Evolutionary conservation across 2,113 vertebrate genomes (phyloP), one percentile per base, ranked within the genome.

Genomic region (Oceanodroma tethys): DNA sequence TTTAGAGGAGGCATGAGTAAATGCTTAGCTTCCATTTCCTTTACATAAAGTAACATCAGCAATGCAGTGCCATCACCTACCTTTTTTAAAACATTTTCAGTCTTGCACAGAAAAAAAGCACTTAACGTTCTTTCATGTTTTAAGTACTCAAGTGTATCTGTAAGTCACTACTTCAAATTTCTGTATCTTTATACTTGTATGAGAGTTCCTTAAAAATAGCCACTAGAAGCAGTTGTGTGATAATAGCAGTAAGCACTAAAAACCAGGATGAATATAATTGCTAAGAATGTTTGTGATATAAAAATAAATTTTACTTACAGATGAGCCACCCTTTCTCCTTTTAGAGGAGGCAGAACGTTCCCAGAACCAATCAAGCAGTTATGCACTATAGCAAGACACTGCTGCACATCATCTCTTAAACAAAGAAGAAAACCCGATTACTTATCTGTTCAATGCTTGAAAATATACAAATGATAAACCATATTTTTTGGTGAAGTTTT

Each of bases 341-440:
- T 98, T 79, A 99, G 95, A 32, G 99, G 98, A 79, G 99, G 99
- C 93, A 99, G 97, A 96, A 99, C 92, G 93, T 99, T 98, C 53
- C 99, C 99, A 68, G 99, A 99, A 89, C 99, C 99, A 78, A 99
- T 99, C 71, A 99, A 98, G 96, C 99, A 99, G 97, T 99, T 99
- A 90, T 99, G 99, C 70, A 99, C 98, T 56, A 99, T 99, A 81
- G 99, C 98, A 93, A 99, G 98, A 96, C 99, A 99, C 96, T 99
- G 99, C 6, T 99, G 99, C 94, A 99, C 98, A 94, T 99, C 99
- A 98, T 99, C 99, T 98, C 99, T 99, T 97, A n/a, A 97, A 93
- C 23, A 79, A 78, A 88, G 63, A 89, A 34, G 13, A 91, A 93
- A 96, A 90, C 3, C 6, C 7, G 3, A 45, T 96, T 74, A 96